These are phyloP conservation scores for Leptopilina syphax DNA, from an alignment of 2,888 invertebrate genomes.

Conservation along the genomic window DNA sequence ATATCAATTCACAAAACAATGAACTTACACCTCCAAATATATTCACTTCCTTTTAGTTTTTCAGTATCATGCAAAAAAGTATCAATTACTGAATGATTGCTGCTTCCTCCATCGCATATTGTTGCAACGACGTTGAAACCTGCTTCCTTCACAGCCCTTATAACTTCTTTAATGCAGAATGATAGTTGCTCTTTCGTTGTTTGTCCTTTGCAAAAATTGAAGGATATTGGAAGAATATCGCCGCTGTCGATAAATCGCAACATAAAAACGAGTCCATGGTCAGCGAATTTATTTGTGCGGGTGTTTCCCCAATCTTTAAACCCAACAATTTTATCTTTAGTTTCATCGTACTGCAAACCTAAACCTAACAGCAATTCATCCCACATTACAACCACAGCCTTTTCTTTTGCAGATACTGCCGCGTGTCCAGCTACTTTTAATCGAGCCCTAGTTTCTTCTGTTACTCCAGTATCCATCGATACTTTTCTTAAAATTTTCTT, in stretches of 20 bases:
- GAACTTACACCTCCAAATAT: conserved; percentile 33
- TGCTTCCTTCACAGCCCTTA: conserved; percentile 1
- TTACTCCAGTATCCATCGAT: neutral
- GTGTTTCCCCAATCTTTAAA: neutral
- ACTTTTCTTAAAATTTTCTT: neutral
- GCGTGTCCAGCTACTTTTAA: neutral
- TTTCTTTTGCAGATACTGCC: neutral
- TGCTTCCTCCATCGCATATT: conserved; percentile 22
- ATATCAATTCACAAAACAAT: neutral
- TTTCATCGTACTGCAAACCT: neutral
- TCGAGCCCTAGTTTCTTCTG: neutral
- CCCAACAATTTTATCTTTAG: neutral
- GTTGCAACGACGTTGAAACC: conserved; percentile 42
- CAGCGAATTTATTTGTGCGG: conserved; percentile 27
- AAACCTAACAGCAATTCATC: neutral
- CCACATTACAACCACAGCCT: conserved; percentile 14
- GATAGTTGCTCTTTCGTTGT: conserved; percentile 42
- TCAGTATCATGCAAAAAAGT: conserved; percentile 37
- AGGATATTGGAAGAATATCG: conserved; percentile 48
- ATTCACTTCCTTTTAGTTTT: conserved; percentile 34
- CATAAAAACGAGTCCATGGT: conserved; percentile 52
- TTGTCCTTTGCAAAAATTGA: conserved; percentile 44
- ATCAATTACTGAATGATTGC: conserved; percentile 29
- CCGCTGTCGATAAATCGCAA: conserved; percentile 44
- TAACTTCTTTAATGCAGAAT: conserved; percentile 44